Conservation (phyloP, 1,140 invertebrate species). For the Amphibalanus amphitrite region DNA sequence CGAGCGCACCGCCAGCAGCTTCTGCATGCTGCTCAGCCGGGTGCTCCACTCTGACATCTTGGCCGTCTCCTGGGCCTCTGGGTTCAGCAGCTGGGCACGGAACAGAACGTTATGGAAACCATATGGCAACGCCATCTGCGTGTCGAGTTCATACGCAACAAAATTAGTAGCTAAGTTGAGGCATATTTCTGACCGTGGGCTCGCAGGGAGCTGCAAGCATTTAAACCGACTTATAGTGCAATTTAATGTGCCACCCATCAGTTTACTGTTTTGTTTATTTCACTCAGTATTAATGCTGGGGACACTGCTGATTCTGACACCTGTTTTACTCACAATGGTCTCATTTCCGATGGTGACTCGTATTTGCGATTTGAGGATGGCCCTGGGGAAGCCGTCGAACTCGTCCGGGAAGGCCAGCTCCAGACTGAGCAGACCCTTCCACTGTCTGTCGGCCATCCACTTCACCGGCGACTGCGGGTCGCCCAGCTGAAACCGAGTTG, state of each 20-base stretch:
- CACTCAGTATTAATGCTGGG: too few species aligned
- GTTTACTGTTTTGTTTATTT: too few species aligned
- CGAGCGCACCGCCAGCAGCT: constrained; percentile 21
- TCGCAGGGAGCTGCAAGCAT: too few species aligned
- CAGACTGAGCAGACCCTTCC: constrained; percentile 51
- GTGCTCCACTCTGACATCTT: neutral
- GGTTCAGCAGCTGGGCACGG: neutral
- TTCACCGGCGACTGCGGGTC: constrained; percentile 44
- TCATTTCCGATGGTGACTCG: constrained; percentile 19
- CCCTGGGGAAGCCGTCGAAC: neutral
- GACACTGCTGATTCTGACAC: too few species aligned
- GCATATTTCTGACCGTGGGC: too few species aligned
- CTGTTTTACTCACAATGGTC: neutral
- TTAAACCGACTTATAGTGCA: too few species aligned
- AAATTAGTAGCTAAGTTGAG: too few species aligned
- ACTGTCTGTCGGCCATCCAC: constrained; percentile 70
- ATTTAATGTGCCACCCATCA: too few species aligned
- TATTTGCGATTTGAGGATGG: constrained; percentile 18
- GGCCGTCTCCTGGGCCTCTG: neutral
- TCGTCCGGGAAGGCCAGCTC: constrained; percentile 21
- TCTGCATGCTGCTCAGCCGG: neutral
- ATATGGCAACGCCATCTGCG: neutral
- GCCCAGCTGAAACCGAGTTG: neutral
- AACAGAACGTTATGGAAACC: neutral
- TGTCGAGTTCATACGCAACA: too few species aligned